Evolutionary conservation across 1,140 invertebrate species (phyloP).

Genomic region (Sitobion miscanthi): DNA sequence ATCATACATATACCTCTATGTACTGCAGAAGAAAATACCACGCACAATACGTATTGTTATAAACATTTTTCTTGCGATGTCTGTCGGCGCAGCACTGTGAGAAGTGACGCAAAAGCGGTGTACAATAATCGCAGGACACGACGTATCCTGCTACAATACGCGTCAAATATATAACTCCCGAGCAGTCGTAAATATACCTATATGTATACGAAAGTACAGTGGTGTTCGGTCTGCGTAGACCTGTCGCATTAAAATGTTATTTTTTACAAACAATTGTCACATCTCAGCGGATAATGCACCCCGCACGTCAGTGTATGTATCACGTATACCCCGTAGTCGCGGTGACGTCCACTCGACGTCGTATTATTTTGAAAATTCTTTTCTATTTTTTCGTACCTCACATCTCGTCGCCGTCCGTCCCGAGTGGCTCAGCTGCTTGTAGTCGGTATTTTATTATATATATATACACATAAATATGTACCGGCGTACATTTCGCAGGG

Average conservation of each 20-base stretch:
- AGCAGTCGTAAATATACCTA: not conserved
- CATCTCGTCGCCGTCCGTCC: not conserved
- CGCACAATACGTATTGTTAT: not conserved
- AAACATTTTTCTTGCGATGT: not conserved
- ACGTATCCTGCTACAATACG: not conserved
- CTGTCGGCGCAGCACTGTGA: not conserved
- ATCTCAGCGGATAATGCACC: not conserved
- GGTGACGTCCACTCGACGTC: not conserved
- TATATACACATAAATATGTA: not conserved
- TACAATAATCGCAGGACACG: not conserved
- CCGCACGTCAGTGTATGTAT: too few relatives aligned
- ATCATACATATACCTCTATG: not conserved
- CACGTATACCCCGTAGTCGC: too few relatives aligned
- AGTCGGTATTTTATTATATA: not conserved
- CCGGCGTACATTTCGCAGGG: not conserved
- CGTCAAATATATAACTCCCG: not conserved
- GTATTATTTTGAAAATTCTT: conserved; percentile 1
- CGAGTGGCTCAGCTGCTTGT: not conserved
- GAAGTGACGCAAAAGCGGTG: not conserved
- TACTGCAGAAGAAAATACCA: not conserved
- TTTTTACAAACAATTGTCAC: not conserved
- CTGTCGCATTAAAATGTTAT: not conserved
- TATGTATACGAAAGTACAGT: not conserved
- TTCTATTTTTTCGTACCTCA: not conserved
- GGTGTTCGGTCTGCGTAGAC: not conserved